Base-by-base conservation (phyloP, 2,888 invertebrate species). In the Caradrina kadenii region DNA sequence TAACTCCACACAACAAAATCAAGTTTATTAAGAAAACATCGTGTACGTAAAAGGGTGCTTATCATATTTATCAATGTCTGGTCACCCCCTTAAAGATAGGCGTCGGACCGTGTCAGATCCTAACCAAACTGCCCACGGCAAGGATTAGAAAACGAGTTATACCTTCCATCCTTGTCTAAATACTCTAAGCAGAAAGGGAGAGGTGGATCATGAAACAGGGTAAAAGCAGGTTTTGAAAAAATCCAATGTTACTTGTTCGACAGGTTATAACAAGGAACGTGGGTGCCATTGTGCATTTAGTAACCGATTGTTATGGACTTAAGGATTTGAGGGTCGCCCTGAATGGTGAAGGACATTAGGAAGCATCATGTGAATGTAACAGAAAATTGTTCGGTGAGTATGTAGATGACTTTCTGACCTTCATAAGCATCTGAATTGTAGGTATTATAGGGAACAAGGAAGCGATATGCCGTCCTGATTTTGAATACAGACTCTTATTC, bases 21-120 rank as follows among this genome's bases (percentile, higher is more conserved):
- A 86, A 86, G 84, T 84, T 84, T 84, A 80, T 73, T 82, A 84
- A 79, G 85, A 84, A 88, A 88, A 88, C 87, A 89, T 88, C 81
- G 67, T 80, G 75, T 74, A 73, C 77, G 69, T 76, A 79, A 82
- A 76, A 82, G 88, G 89, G 86, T 84, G 87, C 83, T 86, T 86
- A 86, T 86, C 87, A 86, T 86, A 91, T 92, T 88, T 86, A 89
- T 91, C 90, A 91, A 88, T 88, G 91, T 91, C 91, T 87, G 83
- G 76, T 88, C 88, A 88, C 90, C 92, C 93, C 90, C 86, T 88
- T 87, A 76, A 81, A 79, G 68, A 80, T 79, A 91, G 91, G 94
- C 93, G 94, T 92, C 83, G 88, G 87, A 93, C 93, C 94, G 88
- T 94, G 90, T 87, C 93, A 87, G 88, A 93, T 92, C 91, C 90